Conservation (phyloP, 2,888 invertebrate species). For the Drosophila mimica region DNA sequence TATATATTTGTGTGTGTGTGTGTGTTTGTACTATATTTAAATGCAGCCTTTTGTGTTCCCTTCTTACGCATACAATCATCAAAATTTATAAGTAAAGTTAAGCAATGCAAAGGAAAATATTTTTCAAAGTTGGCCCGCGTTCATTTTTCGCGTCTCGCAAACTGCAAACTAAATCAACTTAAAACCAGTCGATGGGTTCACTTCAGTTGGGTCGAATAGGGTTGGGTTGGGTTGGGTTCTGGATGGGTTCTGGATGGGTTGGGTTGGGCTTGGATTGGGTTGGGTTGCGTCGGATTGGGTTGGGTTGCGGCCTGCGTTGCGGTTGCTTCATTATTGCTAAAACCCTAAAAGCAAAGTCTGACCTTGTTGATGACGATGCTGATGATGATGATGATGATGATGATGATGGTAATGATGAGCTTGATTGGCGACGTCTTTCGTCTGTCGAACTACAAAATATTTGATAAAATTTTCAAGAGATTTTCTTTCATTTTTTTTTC, state of each 20-base stretch:
- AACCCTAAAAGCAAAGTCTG: conserved; percentile 52
- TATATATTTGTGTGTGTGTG: conserved; percentile 8
- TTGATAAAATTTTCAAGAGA: conserved; percentile 67
- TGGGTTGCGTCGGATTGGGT: conserved; percentile 17
- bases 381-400: conserved; percentile 8
- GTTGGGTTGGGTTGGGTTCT: conserved; percentile 27
- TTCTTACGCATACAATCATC: conserved; percentile 60
- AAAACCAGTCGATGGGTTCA: conserved; percentile 54
- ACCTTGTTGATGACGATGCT: conserved; percentile 22
- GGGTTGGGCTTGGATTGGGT: conserved; percentile 5
- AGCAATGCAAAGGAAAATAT: conserved; percentile 71
- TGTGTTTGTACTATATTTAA: conserved; percentile 15
- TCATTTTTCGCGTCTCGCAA: conserved; percentile 36
- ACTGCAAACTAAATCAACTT: conserved; percentile 72
- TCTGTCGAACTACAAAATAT: conserved; percentile 56
- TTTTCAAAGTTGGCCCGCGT: conserved; percentile 50
- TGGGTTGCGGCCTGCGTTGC: conserved; percentile 47
- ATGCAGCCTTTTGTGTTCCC: conserved; percentile 47
- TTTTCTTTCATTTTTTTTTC: conserved; percentile 44
- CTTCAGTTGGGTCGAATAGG: conserved; percentile 10
- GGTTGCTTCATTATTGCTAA: conserved; percentile 70
- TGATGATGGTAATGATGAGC: conserved; percentile 12
- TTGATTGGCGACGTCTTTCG: conserved; percentile 16
- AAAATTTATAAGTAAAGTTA: conserved; percentile 77
- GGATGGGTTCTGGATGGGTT: too few species aligned